phyloP scores from a whole-genome alignment of 2,888 invertebrate genomes.

The Oligia fasciuncula region DNA sequence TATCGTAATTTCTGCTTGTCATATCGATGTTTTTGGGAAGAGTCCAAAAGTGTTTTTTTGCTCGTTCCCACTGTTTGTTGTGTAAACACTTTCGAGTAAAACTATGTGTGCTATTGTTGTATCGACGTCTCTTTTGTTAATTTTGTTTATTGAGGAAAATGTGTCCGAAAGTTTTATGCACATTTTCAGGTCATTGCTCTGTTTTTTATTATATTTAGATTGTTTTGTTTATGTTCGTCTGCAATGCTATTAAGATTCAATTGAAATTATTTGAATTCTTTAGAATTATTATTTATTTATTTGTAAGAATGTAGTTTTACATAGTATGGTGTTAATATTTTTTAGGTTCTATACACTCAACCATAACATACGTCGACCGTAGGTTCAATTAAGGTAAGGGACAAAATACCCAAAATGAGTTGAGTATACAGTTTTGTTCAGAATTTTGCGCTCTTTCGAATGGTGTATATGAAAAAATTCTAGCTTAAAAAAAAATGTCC shows the following conservation, averaged over 20 bases:
- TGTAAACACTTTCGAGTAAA: slow-evolving; percentile 46
- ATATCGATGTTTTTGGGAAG: slow-evolving; percentile 50
- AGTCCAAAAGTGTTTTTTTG: slow-evolving; percentile 42
- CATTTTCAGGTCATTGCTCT: slow-evolving; percentile 25
- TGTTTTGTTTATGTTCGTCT: neutral
- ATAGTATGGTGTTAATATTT: too few relatives aligned
- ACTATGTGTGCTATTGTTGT: slow-evolving; percentile 31
- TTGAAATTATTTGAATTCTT: slow-evolving; percentile 12
- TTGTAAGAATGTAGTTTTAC: too few relatives aligned
- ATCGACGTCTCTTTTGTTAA: slow-evolving; percentile 17
- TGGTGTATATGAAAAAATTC: too few relatives aligned
- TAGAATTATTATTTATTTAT: too few relatives aligned
- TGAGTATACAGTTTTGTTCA: too few relatives aligned
- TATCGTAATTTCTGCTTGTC: slow-evolving; percentile 48
- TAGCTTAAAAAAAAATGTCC: too few relatives aligned
- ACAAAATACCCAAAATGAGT: too few relatives aligned
- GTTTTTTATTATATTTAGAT: slow-evolving; percentile 20
- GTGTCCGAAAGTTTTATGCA: neutral
- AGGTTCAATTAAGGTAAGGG: too few relatives aligned
- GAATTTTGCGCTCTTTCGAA: too few relatives aligned
- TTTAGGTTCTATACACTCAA: too few relatives aligned
- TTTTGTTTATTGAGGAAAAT: slow-evolving; percentile 18
- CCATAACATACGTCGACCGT: too few relatives aligned
- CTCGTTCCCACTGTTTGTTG: slow-evolving; percentile 37
- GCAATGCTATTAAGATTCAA: neutral